Conservation (phyloP, 2,888 invertebrate genomes). For the Leptinotarsa rubiginosa region DNA sequence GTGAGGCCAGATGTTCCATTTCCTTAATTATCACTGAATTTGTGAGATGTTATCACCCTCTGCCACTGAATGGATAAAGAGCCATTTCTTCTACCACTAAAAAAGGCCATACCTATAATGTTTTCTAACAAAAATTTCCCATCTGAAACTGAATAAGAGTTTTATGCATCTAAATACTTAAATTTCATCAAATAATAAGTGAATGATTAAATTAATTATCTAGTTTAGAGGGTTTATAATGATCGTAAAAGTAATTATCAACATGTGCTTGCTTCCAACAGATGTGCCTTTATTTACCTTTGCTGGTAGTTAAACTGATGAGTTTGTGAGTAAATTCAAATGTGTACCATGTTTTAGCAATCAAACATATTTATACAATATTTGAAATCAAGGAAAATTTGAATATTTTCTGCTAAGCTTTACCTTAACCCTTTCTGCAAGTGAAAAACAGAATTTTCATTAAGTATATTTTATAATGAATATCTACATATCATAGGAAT, state of each 20-base stretch:
- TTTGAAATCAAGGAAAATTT: too few relatives aligned
- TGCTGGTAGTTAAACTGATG: not conserved
- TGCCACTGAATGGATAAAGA: too few relatives aligned
- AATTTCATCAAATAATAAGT: not conserved
- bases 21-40: too few relatives aligned
- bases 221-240: not conserved
- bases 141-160: too few relatives aligned
- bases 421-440: not conserved
- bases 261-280: not conserved
- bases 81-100: too few relatives aligned
- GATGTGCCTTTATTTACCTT: constrained; percentile 11
- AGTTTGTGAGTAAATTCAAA: not conserved
- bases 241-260: not conserved
- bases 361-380: too few relatives aligned
- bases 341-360: too few relatives aligned
- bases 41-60: too few relatives aligned
- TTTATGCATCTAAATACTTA: too few relatives aligned
- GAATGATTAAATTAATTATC: not conserved
- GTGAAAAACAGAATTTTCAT: constrained; percentile 21
- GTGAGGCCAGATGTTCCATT: too few relatives aligned
- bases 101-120: too few relatives aligned
- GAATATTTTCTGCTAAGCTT: not conserved
- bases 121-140: too few relatives aligned
- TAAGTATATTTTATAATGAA: constrained; percentile 40
- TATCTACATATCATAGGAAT: constrained; percentile 50